Conservation (phyloP, 2,113 vertebrate genomes). For the Emydocephalus ijimae region DNA sequence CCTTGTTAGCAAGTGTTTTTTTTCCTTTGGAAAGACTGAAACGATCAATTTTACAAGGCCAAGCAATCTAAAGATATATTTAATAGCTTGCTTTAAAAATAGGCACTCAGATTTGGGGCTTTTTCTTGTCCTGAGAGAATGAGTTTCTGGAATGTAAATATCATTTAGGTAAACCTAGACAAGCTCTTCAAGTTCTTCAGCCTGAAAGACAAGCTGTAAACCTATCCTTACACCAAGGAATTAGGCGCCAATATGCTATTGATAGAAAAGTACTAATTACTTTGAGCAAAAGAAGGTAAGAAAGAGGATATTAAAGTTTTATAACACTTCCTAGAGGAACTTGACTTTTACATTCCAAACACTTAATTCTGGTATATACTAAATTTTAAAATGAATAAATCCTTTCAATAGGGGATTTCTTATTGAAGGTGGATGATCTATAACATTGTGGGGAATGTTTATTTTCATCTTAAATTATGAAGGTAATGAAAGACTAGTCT, state of each 20-base stretch:
- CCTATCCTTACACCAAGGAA: constrained; percentile 16
- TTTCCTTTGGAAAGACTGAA: neutral
- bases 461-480: neutral
- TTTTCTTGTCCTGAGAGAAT: neutral
- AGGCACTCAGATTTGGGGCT: neutral
- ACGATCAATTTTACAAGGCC: neutral
- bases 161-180: neutral
- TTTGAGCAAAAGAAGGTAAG: constrained; percentile 7
- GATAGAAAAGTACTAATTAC: constrained; percentile 40
- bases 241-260: constrained; percentile 5
- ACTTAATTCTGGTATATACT: neutral
- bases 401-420: neutral
- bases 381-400: neutral
- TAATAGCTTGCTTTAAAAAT: neutral
- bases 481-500: neutral
- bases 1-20: neutral
- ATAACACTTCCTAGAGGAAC: constrained; percentile 11
- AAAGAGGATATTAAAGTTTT: constrained; percentile 31
- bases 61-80: neutral
- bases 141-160: constrained; percentile 22
- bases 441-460: neutral
- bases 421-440: neutral
- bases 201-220: neutral
- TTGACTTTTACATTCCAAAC: neutral
- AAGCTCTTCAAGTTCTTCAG: constrained; percentile 7